Base-by-base conservation (phyloP, 2,797 vertebrate species). In the Pterois miles region DNA sequence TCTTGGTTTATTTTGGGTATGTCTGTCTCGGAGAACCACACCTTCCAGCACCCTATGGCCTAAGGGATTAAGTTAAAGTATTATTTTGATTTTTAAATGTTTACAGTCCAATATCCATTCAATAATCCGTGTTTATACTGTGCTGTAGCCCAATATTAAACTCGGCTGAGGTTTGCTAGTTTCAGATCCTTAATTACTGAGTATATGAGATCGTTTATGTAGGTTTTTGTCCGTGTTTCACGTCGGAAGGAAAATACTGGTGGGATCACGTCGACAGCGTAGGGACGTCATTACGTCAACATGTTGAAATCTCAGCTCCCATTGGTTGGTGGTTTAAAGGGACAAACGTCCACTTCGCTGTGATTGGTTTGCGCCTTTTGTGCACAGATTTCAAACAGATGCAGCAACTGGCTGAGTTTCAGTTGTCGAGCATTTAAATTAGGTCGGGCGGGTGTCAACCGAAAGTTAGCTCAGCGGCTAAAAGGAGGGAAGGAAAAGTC, bases 381-480 rank as follows among this genome's bases (percentile, higher is more conserved):
- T 57, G 83, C 92, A 91, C 94, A 67, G 83, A 92, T 92, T 96
- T 96, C 92, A 94, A 96, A 95, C 69, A 9, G 25, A 5, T 20
- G 53, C 6, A 22, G 1, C 4, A 57, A 85, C 84, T 91, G 94
- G 94, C 94, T 94, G 93, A 78, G 22, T 82, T 83, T 82, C 58
- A 71, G 82, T 78, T 8, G 23, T 1, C 8, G 72, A 81, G 43
- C 12, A 31, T 81, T 85, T 73, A 43, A 81, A 9, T 5, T 0
- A 1, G 6, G 54, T 38, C 8, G n/a, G n/a, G n/a, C n/a, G 8
- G 34, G 1, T 10, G 1, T 18, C 2, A 2, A 67, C 25, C 0
- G 14, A 14, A 1, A 64, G 65, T 6, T 3, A 52, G 53, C n/a
- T 50, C 7, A 7, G 64, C 52, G 27, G 13, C 1, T 11, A 40